Base-by-base conservation (phyloP, 1,140 invertebrate species). In the Solen grandis region DNA sequence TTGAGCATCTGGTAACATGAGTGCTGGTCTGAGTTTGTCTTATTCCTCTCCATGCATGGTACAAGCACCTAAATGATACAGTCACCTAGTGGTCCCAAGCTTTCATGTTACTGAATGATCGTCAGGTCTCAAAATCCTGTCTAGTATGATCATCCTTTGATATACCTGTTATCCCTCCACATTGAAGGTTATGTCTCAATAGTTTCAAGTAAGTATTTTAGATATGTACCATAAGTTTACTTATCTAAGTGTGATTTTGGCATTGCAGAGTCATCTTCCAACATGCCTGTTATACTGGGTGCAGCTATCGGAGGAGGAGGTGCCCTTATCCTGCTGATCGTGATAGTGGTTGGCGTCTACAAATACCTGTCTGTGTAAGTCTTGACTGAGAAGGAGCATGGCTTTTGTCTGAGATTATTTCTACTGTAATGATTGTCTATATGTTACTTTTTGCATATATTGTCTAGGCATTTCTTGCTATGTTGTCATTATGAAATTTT, bases 221-320 rank as follows among this genome's bases (percentile, higher is more conserved):
- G n/a, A 50, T 13, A 50, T 50, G 46, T 50, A n/a, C 10, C n/a
- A 13, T 50, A 50, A 50, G 10, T 50, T n/a, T 50, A n/a, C n/a
- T 50, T 10, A 50, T n/a, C n/a, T 50, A n/a, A n/a, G 46, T 50
- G 14, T 13, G n/a, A 5, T 29, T 35, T 46, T 13, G 29, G 41
- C 46, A 38, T 57, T 76, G 31, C n/a, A 76, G 74, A 65, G n/a
- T 63, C 74, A 25, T 10, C 22, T 19, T 76, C 74, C 2, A 29
- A 50, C 29, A 1, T 66, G 16, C 36, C 46, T 65, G 74, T 63
- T 19, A 76, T 76, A 13, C 38, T 76, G 13, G 60, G 60, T 25
- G 62, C 41, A 14, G 74, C 62, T 55, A 76, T 76, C 41, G 74
- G 74, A 27, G 62, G 74, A 8, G 74, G 74, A 3, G 74, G 60